Evolutionary conservation across 2,888 invertebrate species (phyloP), one percentile per base, ranked within the genome.

Genomic region (Flabesymbios commensalis): DNA sequence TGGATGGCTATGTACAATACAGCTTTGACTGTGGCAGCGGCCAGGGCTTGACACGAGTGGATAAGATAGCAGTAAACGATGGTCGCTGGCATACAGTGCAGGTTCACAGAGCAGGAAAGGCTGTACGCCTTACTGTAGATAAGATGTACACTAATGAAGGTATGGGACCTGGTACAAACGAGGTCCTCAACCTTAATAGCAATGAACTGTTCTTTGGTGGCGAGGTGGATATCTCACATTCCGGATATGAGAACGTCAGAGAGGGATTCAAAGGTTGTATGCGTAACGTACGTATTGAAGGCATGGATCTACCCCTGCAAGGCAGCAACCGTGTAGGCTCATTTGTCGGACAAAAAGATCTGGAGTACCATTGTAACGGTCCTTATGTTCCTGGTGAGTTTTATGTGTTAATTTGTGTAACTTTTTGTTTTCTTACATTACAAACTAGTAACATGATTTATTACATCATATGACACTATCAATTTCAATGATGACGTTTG

Each of bases 21-120:
- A 88, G 92, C 69, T 93, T 94, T 86, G 93, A 97, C 81, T 87
- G 95, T 70, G 97, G 97, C 24, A 90, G 91, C 69, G 97, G 96
- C 4, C 91, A 91, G 82, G 94, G 92, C 39, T 84, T 90, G 57
- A 90, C 94, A 32, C 87, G 90, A 65, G 61, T 65, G n/a, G 88
- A 88, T 74, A 90, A 92, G 1, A 87, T 89, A 32, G 88, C 88
- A 74, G 87, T 92, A n/a, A 89, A 90, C 31, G 92, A 93, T 78
- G 92, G 93, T 3, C 87, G 88, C 70, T 93, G 93, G 93, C 93
- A 93, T 80, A 88, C 89, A 70, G 78, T 86, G 29, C 86, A 89
- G 42, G 84, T 96, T 62, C 92, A 93, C 80, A 72, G 80, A n/a
- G 89, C 91, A 72, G 90, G 91, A 29, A 92, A 90, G 74, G 88